Conservation (phyloP, 2,888 invertebrate species). For the Criorhina ranunculi region DNA sequence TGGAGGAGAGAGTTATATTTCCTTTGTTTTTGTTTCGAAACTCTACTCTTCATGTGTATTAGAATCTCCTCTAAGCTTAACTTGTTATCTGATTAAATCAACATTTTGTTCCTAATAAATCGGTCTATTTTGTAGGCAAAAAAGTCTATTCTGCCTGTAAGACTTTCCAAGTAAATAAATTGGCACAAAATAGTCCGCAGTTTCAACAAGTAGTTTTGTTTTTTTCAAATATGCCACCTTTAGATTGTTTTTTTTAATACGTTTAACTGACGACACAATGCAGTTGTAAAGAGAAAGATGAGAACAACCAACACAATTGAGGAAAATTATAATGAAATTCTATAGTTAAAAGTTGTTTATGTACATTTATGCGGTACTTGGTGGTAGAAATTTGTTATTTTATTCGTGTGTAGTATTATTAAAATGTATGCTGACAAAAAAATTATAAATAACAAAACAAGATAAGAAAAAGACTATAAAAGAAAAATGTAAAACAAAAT, state of each 20-base stretch:
- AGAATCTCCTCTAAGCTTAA: constrained; percentile 27
- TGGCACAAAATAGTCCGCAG: constrained; percentile 43
- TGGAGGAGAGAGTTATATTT: background rate
- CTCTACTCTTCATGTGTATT: constrained; percentile 17
- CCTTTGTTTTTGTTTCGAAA: constrained; percentile 14
- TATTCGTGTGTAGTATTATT: background rate
- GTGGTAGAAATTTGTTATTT: constrained; percentile 6
- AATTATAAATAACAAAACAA: constrained; percentile 5
- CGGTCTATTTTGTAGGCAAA: constrained; percentile 14
- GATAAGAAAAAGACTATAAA: too few relatives aligned
- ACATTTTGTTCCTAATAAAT: constrained; percentile 3
- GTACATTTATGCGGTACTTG: constrained; percentile 47
- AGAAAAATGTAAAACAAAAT: constrained; percentile 19
- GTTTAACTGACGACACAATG: constrained; percentile 46
- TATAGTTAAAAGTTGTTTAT: constrained; percentile 25
- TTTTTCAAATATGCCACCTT: constrained; percentile 14
- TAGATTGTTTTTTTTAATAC: constrained; percentile 33
- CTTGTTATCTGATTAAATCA: constrained; percentile 3
- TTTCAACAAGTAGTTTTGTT: constrained; percentile 16
- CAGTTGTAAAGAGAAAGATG: constrained; percentile 1
- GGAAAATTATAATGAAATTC: too few relatives aligned
- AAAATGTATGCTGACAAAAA: background rate
- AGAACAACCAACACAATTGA: constrained; percentile 28
- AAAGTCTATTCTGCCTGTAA: constrained; percentile 3
- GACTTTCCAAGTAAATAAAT: constrained; percentile 4